These are phyloP conservation scores for Scelioninae gen. 1 DNA, from an alignment of 2,888 invertebrate species.

Conservation along the genomic window DNA sequence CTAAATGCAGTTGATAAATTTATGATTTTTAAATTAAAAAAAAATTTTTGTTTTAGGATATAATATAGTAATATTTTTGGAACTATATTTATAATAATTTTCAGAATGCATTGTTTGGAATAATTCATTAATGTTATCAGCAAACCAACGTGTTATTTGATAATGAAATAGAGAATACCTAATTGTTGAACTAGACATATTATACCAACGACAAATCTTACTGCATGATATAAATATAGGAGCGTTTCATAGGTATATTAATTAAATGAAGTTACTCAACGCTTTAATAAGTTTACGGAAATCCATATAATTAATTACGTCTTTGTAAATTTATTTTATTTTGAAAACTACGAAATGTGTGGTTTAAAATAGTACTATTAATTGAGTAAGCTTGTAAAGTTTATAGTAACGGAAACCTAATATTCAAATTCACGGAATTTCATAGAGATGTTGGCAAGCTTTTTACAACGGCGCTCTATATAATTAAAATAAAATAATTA, in stretches of 20 bases:
- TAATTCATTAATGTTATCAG: background rate
- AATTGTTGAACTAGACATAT: constrained; percentile 14
- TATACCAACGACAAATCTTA: constrained; percentile 10
- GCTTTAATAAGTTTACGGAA: constrained; percentile 1
- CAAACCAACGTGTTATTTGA: constrained; percentile 7
- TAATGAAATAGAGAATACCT: constrained; percentile 8
- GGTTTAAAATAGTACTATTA: constrained; percentile 4
- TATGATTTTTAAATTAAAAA: no score
- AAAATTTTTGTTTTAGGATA: no score
- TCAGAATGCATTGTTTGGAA: background rate
- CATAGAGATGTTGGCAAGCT: background rate
- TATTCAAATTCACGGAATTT: background rate
- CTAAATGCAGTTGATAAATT: no score
- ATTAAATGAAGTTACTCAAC: constrained; percentile 31
- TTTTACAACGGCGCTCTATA: no score
- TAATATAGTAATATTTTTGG: background rate
- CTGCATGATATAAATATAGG: constrained; percentile 3
- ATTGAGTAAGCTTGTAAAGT: constrained; percentile 10
- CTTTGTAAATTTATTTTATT: constrained; percentile 4
- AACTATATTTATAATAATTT: background rate
- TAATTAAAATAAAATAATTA: no score
- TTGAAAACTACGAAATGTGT: background rate
- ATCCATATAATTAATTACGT: constrained; percentile 9
- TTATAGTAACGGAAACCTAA: background rate
- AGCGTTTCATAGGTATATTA: constrained; percentile 7